Evolutionary conservation across 2,797 vertebrate genomes (phyloP), one percentile per base, ranked within the genome.

Genomic region (Orestias chungarensis): DNA sequence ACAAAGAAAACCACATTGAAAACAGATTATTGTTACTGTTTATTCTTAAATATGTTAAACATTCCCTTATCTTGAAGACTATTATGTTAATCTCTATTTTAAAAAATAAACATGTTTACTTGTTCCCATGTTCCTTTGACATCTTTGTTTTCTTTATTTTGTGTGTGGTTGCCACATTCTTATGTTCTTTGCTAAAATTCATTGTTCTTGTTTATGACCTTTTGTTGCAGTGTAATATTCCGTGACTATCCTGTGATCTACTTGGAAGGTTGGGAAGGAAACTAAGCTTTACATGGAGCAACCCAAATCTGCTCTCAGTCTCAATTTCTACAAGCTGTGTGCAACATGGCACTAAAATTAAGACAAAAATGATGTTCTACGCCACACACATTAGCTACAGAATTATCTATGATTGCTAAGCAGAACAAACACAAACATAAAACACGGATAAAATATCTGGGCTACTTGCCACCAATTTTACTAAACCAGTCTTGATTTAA

Each of bases 391-490:
- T 52, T 79, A 40, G 72, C 71, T 73, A 42, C 61, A 83, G 71
- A 73, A 70, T 66, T 69, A 79, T 69, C 74, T 79, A 57, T 27
- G 72, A 84, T 79, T 79, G 73, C 70, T 74, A 54, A 83, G 79
- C 87, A 83, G 86, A 87, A 87, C 80, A 85, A 87, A 87, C 1
- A 43, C 47, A 82, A 83, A 80, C n/a, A n/a, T n/a, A n/a, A n/a
- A n/a, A n/a, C n/a, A n/a, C 80, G 81, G 59, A 85, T 79, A 75
- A 64, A 57, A 85, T 61, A 57, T 85, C 78, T 77, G 66, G n/a
- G n/a, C n/a, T n/a, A n/a, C n/a, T n/a, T n/a, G n/a, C n/a, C n/a
- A n/a, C n/a, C n/a, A n/a, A n/a, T n/a, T n/a, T n/a, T n/a, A n/a
- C n/a, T n/a, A n/a, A 15, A 31, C 27, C 38, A 40, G 38, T 40